Evolutionary conservation across 2,797 vertebrate genomes (phyloP).

Genomic region (Leptodactylus fallax): DNA sequence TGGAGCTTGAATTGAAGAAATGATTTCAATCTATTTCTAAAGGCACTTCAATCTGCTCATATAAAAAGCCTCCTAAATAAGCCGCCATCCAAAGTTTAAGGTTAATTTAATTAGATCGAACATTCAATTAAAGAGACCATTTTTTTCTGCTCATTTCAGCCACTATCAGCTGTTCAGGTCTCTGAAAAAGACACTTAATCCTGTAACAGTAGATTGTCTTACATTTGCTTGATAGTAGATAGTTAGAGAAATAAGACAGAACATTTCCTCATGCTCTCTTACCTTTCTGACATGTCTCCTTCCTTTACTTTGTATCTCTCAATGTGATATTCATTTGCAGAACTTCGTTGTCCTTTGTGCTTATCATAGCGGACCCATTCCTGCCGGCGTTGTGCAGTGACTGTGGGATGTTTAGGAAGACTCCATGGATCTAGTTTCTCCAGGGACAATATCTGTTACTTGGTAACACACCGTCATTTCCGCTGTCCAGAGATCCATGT

Average conservation of each 20-base stretch:
- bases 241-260: slow-evolving; percentile 59
- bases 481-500: slow-evolving; percentile 36
- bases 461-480: slow-evolving; percentile 69
- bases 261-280: slow-evolving; percentile 71
- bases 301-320: slow-evolving; percentile 66
- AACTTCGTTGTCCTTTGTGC: slow-evolving; percentile 64
- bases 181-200: slow-evolving; percentile 70
- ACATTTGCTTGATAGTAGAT: slow-evolving; percentile 65
- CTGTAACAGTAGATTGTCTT: slow-evolving; percentile 71
- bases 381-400: slow-evolving; percentile 53
- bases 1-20: slow-evolving; percentile 52
- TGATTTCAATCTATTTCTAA: slow-evolving; percentile 51
- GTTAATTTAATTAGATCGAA: slow-evolving; percentile 53
- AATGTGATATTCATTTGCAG: slow-evolving; percentile 66
- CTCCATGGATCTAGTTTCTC: slow-evolving; percentile 67
- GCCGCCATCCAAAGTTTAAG: slow-evolving; percentile 46
- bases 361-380: slow-evolving; percentile 51
- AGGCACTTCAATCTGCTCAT: slow-evolving; percentile 47
- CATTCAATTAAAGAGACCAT: slow-evolving; percentile 37
- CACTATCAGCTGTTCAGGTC: slow-evolving; percentile 57
- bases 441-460: slow-evolving; percentile 73
- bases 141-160: slow-evolving; percentile 27
- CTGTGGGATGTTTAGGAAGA: slow-evolving; percentile 63
- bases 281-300: slow-evolving; percentile 93
- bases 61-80: slow-evolving; percentile 50